Percentiles rank a stretch among this genome's conserved stretches.
Conservation (phyloP, 2,888 invertebrate species). For the Hanleya hanleyi region DNA sequence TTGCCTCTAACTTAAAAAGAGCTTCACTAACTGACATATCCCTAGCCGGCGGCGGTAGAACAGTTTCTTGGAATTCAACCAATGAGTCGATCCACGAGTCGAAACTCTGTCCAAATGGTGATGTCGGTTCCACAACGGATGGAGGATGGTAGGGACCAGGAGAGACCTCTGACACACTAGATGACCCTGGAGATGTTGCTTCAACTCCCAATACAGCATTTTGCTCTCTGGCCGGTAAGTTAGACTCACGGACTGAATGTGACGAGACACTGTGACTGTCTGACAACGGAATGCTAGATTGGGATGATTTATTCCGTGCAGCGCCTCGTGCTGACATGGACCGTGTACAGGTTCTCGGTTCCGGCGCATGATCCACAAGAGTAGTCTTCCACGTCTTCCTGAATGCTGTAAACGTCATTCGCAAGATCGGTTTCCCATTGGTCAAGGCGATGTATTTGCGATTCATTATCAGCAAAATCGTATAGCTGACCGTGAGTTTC, state of each 20-base stretch:
- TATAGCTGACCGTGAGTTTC: neutral
- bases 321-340: neutral
- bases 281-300: neutral
- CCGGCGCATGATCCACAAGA: neutral
- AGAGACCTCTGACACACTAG: neutral
- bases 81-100: neutral
- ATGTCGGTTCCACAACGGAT: neutral
- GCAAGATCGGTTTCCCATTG: neutral
- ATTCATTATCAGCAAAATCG: neutral
- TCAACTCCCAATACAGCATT: neutral
- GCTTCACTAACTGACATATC: slow-evolving; percentile 8
- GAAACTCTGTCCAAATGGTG: neutral
- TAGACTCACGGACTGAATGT: neutral
- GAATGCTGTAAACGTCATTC: neutral
- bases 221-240: neutral
- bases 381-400: neutral
- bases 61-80: slow-evolving; percentile 3
- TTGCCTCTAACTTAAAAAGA: slow-evolving; percentile 9
- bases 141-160: neutral
- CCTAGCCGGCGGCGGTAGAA: neutral
- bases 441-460: neutral
- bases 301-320: neutral
- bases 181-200: neutral
- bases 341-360: neutral
- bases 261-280: neutral